phyloP scores from a whole-genome alignment of 2,888 invertebrate genomes.

The Lithophane socia region DNA sequence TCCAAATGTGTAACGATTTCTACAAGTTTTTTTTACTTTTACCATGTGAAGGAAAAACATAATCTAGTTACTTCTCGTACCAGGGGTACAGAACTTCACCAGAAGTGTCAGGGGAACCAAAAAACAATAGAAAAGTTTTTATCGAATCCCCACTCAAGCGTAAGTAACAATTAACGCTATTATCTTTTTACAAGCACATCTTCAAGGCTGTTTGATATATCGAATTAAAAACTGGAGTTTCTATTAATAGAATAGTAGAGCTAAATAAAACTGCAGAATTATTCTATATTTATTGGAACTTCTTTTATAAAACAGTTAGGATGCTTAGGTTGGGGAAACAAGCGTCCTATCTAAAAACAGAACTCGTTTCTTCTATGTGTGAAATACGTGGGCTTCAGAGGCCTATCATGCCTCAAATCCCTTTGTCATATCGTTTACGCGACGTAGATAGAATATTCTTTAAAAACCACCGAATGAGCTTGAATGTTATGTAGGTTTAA shows the following conservation, averaged over 20 bases:
- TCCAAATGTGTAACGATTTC: too few relatives aligned
- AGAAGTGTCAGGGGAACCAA: neutral
- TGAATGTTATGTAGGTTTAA: neutral
- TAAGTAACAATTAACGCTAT: conserved; percentile 36
- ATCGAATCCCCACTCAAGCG: conserved; percentile 23
- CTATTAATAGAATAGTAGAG: conserved; percentile 44
- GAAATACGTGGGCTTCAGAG: conserved; percentile 2
- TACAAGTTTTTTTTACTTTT: neutral
- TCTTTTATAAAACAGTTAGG: neutral
- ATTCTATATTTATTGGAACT: neutral
- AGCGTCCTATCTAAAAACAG: neutral
- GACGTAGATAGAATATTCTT: neutral
- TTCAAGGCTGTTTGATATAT: conserved; percentile 44
- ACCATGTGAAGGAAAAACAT: neutral
- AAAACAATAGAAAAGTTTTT: conserved; percentile 41
- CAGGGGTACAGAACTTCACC: neutral
- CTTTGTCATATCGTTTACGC: neutral
- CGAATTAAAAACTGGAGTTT: conserved; percentile 41
- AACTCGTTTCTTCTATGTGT: neutral
- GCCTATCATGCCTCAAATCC: neutral
- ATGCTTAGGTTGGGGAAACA: neutral
- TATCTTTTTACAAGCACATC: conserved; percentile 51
- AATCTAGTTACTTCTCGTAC: neutral
- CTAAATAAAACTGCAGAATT: neutral
- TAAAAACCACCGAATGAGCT: neutral